Evolutionary conservation across 2,888 invertebrate species (phyloP), one percentile per base, ranked within the genome.

Genomic region (Spilarctia lutea): DNA sequence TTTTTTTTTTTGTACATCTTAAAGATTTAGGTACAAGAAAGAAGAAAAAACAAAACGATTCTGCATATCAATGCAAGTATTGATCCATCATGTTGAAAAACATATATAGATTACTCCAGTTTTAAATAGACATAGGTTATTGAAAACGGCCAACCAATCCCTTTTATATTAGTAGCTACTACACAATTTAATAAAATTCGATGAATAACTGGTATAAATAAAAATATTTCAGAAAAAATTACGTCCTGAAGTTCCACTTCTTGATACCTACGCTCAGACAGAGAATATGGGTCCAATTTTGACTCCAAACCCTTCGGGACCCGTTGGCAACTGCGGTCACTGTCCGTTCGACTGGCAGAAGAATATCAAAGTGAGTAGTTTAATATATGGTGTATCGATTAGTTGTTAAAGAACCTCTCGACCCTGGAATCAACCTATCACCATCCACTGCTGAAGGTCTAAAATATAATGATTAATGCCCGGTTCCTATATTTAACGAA

Each of bases 361-460:
- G 20, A 68, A 77, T 48, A 30, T 89, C 0, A 92, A 92, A 89
- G 93, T 93, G 83, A 68, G 74, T 60, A 60, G 16, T 16, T 60
- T 3, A 60, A 30, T 13, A 27, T 60, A 10, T 11, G n/a, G 10
- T 56, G 20, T 24, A 7, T 7, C 24, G 52, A 6, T 52, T 1
- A 6, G 0, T 4, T 24, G 52, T 7, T n/a, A 24, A 52, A 56
- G 3, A n/a, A n/a, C 11, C 2, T n/a, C n/a, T 11, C 56, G 56
- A 13, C 27, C 4, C 20, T 7, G 20, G 52, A 35, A 35, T 35
- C 33, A 3, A 33, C 33, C 3, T 33, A 33, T 33, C 35, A 6
- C 35, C 35, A 35, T 35, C 35, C 35, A 3, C 35, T 48, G 13
- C 42, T 13, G 13, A 11, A 42, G 42, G 42, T 1, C 13, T 42